These are phyloP conservation scores for Cetonia aurata DNA, from an alignment of 2,888 invertebrate genomes.

Conservation along the genomic window DNA sequence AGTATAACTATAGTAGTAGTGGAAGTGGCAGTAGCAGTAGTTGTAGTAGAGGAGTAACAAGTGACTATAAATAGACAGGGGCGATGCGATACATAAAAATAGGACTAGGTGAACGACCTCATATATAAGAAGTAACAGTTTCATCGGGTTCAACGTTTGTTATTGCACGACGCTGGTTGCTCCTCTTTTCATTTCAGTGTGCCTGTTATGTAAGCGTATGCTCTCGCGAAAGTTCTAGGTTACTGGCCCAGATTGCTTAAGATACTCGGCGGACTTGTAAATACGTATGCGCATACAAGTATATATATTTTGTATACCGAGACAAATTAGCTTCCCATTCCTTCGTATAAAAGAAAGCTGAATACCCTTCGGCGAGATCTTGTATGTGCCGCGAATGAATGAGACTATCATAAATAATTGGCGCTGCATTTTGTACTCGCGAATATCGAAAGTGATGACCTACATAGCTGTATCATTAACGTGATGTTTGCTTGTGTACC, in stretches of 20 bases:
- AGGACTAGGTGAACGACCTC: conserved; percentile 38
- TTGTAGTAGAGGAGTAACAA: conserved; percentile 8
- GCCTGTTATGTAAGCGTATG: conserved; percentile 31
- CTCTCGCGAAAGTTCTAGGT: conserved; percentile 40
- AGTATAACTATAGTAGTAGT: conserved; percentile 16
- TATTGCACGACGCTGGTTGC: conserved; percentile 21
- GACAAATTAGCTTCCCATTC: conserved; percentile 18
- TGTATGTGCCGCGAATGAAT: conserved; percentile 6
- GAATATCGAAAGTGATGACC: conserved; percentile 35
- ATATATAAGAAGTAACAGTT: conserved; percentile 23
- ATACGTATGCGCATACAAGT: conserved; percentile 1
- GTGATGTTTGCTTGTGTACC: no score
- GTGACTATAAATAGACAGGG: conserved; percentile 38
- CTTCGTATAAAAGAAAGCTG: conserved; percentile 22
- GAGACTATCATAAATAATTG: conserved; percentile 28
- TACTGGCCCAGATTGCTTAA: conserved; percentile 28
- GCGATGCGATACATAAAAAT: conserved; percentile 36
- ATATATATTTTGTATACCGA: conserved; percentile 3
- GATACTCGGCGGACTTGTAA: background rate
- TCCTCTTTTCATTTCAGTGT: conserved; percentile 15
- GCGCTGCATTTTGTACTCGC: conserved; percentile 13
- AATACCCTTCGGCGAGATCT: background rate
- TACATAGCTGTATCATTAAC: background rate
- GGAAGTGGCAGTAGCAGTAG: background rate
- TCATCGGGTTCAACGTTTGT: conserved; percentile 35